These are phyloP conservation scores for Coccyzus lansbergi DNA, from an alignment of 2,797 vertebrate genomes.

Conservation along the genomic window DNA sequence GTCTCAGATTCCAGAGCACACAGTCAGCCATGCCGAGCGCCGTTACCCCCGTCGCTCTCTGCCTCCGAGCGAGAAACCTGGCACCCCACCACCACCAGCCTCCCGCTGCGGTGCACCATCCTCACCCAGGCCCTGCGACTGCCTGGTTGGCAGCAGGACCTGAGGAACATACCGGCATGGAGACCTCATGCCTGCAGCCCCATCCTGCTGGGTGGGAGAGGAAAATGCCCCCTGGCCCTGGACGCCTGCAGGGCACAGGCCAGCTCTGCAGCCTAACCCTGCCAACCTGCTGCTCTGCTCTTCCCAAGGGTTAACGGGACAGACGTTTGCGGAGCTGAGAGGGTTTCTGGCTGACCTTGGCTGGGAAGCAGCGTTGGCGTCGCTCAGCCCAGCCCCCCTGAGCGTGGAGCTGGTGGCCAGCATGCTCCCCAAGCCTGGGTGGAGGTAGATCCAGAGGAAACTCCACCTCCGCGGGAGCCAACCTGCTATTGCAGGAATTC, in stretches of 20 bases:
- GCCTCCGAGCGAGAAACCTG: background rate
- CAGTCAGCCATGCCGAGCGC: background rate
- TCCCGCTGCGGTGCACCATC: background rate
- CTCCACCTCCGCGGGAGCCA: slow-evolving; percentile 79
- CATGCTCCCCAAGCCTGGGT: slow-evolving; percentile 56
- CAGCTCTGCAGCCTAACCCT: background rate
- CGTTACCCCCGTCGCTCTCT: background rate
- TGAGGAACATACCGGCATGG: accelerated
- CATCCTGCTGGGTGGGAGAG: accelerated
- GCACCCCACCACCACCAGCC: background rate
- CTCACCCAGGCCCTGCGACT: background rate
- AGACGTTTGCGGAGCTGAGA: background rate
- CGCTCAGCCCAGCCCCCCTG: slow-evolving; percentile 31
- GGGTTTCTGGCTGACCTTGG: slow-evolving; percentile 54
- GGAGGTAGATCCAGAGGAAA: slow-evolving; percentile 78
- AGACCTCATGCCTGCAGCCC: background rate
- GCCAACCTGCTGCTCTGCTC: accelerated
- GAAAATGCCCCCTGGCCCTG: background rate
- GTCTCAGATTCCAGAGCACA: slow-evolving; percentile 54
- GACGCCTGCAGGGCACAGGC: accelerated
- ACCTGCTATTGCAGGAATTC: slow-evolving; percentile 76
- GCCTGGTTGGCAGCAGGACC: background rate
- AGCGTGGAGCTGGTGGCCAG: background rate
- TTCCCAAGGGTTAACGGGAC: slow-evolving; percentile 51
- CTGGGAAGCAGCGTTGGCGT: background rate